phyloP scores from a whole-genome alignment of 37 sponge, comb jelly and placozoan species.

The Tethya wilhelma region DNA sequence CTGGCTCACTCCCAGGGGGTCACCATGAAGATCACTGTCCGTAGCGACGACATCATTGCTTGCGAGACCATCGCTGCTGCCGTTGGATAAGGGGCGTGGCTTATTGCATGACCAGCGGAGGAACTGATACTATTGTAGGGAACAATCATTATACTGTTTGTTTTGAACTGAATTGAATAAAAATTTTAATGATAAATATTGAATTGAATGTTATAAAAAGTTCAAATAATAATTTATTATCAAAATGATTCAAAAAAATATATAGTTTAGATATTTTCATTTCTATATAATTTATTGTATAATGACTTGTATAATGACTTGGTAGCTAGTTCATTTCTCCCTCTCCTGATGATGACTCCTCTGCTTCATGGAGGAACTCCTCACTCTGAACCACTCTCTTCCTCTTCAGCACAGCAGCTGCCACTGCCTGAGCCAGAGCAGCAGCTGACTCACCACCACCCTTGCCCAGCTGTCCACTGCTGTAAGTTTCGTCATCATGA shows the following conservation, averaged over 20 bases:
- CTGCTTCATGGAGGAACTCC: too few relatives aligned
- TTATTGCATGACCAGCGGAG: too few relatives aligned
- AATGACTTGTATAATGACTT: too few relatives aligned
- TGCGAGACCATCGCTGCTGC: constrained; percentile 84
- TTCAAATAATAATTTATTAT: neutral
- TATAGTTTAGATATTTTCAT: neutral
- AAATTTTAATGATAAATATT: neutral
- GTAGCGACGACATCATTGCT: constrained; percentile 69
- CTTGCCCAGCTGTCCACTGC: too few relatives aligned
- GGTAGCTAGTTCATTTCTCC: too few relatives aligned
- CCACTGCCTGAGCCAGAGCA: neutral
- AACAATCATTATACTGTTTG: neutral
- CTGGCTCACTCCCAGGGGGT: constrained; percentile 76
- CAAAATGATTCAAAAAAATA: neutral
- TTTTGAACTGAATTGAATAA: neutral
- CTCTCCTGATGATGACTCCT: too few relatives aligned
- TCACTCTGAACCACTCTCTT: neutral
- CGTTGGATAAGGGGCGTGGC: constrained; percentile 32
- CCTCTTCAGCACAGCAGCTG: neutral
- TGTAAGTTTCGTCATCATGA: neutral
- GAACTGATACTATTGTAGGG: too few relatives aligned
- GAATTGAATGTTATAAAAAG: too few relatives aligned
- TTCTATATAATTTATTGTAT: too few relatives aligned
- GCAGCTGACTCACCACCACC: neutral
- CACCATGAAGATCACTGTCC: constrained; percentile 87